Evolutionary conservation across 2,797 vertebrate species (phyloP), one percentile per base, ranked within the genome.

Genomic region (Podargus strigoides): DNA sequence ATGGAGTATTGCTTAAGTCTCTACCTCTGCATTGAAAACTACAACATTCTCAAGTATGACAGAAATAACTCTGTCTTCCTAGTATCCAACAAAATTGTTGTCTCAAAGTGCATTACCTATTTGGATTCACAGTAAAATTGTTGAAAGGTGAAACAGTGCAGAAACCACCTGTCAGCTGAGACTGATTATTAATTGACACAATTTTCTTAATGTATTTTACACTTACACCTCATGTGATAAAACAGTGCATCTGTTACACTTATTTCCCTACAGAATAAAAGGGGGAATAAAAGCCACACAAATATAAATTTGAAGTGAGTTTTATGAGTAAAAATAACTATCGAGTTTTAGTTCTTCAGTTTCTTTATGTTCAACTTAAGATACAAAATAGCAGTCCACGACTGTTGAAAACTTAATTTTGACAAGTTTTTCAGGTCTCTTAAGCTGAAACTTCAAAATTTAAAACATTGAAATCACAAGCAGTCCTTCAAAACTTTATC

Each of bases 81-180:
- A 30, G 22, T 69, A 72, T 37, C 50, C 37, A 86, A 44, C 18
- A 82, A 92, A 94, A 93, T 36, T 80, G 56, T 79, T 85, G 24
- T 68, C 64, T 93, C 81, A 81, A 83, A 78, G 27, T 69, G 64
- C 24, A 62, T 92, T 91, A 91, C 85, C 47, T 59, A 23, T 89
- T 96, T 95, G 63, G 66, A 92, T 79, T 92, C 75, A 94, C 63
- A 91, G 75, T 47, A 49, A 72, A 84, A 95, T 56, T 81, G 73
- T 52, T 82, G 58, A 81, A 79, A 94, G 80, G 75, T 81, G 41
- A 90, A 94, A 74, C 50, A 78, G 24, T 23, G 19, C 16, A 42
- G 47, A 80, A 89, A 78, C 34, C 42, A 70, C 78, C 58, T 82
- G 49, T 60, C 67, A 69, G 34, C 28, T 83, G 89, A 87, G 49